Evolutionary conservation across 2,797 vertebrate species (phyloP).

Genomic region (Otolemur crassicaudatus): DNA sequence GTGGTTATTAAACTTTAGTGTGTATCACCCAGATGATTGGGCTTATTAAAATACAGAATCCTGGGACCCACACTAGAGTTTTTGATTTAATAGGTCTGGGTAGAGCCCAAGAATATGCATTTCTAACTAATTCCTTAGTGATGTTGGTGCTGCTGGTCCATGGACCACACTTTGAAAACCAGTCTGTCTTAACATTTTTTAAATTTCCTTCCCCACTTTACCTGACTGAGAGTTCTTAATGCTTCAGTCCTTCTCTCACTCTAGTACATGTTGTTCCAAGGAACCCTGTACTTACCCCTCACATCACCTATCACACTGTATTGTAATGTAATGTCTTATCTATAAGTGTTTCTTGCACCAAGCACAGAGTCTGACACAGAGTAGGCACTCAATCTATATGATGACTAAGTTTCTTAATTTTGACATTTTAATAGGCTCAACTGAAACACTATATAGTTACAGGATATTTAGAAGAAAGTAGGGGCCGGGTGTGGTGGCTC

Average conservation of each 20-base stretch:
- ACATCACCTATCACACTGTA: not conserved
- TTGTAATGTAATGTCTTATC: not conserved
- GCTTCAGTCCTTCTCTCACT: not conserved
- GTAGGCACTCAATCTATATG: not conserved
- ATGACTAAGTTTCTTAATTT: constrained; percentile 35
- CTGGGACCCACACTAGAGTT: not conserved
- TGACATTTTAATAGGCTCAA: constrained; percentile 39
- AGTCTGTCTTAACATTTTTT: not conserved
- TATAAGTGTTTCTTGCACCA: constrained; percentile 1
- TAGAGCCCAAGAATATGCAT: not conserved
- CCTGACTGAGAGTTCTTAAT: not conserved
- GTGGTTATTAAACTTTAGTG: not conserved
- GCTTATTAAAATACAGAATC: constrained; percentile 8
- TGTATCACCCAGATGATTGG: not conserved
- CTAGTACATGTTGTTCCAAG: not conserved
- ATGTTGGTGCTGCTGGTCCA: not conserved
- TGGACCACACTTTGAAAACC: not conserved
- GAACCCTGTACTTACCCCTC: not conserved
- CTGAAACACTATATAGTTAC: constrained; percentile 9
- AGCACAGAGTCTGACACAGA: constrained; percentile 3
- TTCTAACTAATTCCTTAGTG: constrained; percentile 21
- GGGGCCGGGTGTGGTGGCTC: too few species aligned
- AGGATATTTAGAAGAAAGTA: not conserved
- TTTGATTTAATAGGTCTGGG: not conserved
- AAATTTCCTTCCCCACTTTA: not conserved